Conservation (phyloP, 2,888 invertebrate species). For the Fissipunctia ypsillon region DNA sequence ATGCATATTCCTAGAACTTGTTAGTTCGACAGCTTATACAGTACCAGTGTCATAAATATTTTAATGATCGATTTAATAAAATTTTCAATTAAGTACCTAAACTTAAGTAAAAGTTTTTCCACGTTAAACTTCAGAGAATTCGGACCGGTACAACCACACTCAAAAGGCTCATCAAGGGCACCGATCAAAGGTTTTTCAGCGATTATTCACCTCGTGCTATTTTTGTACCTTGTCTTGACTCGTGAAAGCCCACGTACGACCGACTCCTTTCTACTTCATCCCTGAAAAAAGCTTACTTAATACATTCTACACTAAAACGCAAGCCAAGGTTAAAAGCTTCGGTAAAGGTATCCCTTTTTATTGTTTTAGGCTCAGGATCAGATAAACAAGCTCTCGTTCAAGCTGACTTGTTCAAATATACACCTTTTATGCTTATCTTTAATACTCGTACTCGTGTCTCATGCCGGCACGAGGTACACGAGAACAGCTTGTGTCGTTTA, state of each 20-base stretch:
- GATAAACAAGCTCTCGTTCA: slow-evolving; percentile 50
- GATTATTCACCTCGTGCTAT: slow-evolving; percentile 27
- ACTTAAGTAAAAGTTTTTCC: too few relatives aligned
- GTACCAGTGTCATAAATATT: not conserved
- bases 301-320: slow-evolving; percentile 42
- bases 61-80: not conserved
- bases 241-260: slow-evolving; percentile 10
- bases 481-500: too few relatives aligned
- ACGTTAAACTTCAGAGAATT: too few relatives aligned
- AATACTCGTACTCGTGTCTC: not conserved
- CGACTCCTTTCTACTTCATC: slow-evolving; percentile 2
- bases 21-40: not conserved
- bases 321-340: slow-evolving; percentile 37
- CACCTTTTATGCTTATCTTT: slow-evolving; percentile 29
- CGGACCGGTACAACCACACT: slow-evolving; percentile 4
- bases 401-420: slow-evolving; percentile 38
- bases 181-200: slow-evolving; percentile 23
- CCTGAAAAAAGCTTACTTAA: slow-evolving; percentile 29
- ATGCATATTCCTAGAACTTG: not conserved
- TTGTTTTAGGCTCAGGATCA: slow-evolving; percentile 59
- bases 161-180: slow-evolving; percentile 18
- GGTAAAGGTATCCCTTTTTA: slow-evolving; percentile 50
- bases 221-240: slow-evolving; percentile 12
- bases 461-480: not conserved
- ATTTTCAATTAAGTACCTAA: not conserved